Percentiles rank a stretch among this genome's conserved stretches.
Conservation (phyloP, 2,797 vertebrate genomes). For the Coracias cyanogaster region DNA sequence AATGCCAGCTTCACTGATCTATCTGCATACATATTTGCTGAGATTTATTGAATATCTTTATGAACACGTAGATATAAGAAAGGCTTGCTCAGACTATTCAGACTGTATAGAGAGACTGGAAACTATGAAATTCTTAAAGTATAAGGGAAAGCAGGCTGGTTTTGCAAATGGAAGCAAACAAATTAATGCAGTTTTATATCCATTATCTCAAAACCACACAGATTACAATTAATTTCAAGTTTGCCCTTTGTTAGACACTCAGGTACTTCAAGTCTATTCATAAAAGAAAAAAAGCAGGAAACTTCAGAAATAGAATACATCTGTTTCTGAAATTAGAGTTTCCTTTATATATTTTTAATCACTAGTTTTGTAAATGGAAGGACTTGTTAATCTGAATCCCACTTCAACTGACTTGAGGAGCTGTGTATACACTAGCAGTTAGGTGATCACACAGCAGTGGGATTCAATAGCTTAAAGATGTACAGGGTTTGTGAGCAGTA, state of each 20-base stretch:
- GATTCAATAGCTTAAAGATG: neutral
- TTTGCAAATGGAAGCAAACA: neutral
- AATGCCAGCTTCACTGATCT: slow-evolving; percentile 33
- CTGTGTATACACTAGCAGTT: neutral
- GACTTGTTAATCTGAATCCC: neutral
- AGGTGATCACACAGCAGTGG: neutral
- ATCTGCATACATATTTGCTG: neutral
- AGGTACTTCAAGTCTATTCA: neutral
- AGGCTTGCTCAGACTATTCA: neutral
- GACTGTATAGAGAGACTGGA: neutral
- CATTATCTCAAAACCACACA: neutral
- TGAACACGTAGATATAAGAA: neutral
- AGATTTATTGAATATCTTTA: neutral
- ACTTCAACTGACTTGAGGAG: neutral
- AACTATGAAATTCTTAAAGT: neutral
- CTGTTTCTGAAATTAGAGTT: neutral
- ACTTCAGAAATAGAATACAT: neutral
- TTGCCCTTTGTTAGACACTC: neutral
- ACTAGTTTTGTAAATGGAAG: neutral
- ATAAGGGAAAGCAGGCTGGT: neutral
- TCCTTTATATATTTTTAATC: neutral
- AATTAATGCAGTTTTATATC: neutral
- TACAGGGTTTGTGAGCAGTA: neutral
- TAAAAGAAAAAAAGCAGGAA: neutral
- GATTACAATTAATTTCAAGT: neutral